Conservation (phyloP, 2,113 vertebrate species). For the Rhynchopsitta pachyrhyncha region DNA sequence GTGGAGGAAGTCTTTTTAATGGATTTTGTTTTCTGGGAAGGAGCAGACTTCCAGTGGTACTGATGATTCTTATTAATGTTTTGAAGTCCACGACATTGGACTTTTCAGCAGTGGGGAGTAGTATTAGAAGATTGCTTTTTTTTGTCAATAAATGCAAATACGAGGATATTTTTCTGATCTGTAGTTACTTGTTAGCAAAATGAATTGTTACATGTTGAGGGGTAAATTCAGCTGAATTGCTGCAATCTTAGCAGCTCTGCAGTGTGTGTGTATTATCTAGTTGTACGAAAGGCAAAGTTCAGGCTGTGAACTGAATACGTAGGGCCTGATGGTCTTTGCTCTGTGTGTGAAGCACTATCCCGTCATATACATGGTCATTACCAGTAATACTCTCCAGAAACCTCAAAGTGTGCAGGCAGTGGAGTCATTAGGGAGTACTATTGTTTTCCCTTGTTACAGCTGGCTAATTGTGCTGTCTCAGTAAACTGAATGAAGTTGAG, state of each 20-base stretch:
- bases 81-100: background rate
- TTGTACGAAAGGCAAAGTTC: background rate
- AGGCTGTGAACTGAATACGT: background rate
- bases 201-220: background rate
- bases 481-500: background rate
- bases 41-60: background rate
- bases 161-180: background rate
- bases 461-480: background rate
- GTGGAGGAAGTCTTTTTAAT: background rate
- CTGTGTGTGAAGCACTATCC: background rate
- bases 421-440: background rate
- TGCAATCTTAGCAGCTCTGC: background rate
- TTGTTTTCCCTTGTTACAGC: background rate
- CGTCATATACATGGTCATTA: fast-evolving
- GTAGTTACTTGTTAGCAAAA: background rate
- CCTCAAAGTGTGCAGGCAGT: background rate
- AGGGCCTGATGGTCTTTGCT: background rate
- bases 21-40: background rate
- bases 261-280: background rate
- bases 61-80: background rate
- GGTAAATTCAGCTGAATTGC: background rate
- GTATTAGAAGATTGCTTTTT: background rate
- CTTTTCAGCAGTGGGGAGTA: background rate
- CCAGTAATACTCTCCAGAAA: background rate
- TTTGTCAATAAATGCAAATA: background rate